Percentiles rank a stretch among this genome's conserved stretches.
Conservation (phyloP, 2,888 invertebrate genomes). For the Cremastinae sp. region DNA sequence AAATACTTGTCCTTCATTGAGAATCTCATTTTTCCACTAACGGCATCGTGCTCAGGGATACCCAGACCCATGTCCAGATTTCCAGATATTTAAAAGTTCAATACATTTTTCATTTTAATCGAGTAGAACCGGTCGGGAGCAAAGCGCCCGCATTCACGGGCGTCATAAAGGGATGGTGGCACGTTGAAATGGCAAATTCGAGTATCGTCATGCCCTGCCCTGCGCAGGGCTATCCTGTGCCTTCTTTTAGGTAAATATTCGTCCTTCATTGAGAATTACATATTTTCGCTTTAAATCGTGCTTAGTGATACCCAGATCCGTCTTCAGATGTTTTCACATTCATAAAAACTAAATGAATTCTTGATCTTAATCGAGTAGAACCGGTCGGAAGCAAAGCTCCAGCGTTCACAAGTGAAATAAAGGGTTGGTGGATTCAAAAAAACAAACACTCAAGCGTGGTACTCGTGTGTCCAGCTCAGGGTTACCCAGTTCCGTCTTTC, state of each 20-base stretch:
- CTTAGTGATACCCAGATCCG: conserved; percentile 12
- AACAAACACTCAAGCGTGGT: conserved; percentile 79
- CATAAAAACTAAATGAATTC: not conserved
- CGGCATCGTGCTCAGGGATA: too few relatives aligned
- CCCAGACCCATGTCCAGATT: too few relatives aligned
- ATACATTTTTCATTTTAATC: conserved; percentile 16
- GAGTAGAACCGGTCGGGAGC: conserved; percentile 80
- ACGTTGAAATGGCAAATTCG: conserved; percentile 64
- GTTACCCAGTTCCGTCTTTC: conserved; percentile 86
- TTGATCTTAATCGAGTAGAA: conserved; percentile 74
- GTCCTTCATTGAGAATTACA: not conserved
- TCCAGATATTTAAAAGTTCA: too few relatives aligned
- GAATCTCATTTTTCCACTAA: too few relatives aligned
- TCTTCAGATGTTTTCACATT: not conserved
- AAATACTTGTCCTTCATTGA: too few relatives aligned
- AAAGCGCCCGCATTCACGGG: conserved; percentile 81
- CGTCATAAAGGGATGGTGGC: conserved; percentile 74
- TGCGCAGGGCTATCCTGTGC: conserved; percentile 84
- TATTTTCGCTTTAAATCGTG: too few relatives aligned
- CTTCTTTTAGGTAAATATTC: conserved; percentile 77
- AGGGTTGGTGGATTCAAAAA: conserved; percentile 67
- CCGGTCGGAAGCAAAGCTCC: conserved; percentile 83
- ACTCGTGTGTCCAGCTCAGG: conserved; percentile 85
- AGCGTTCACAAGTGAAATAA: conserved; percentile 83
- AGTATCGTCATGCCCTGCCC: conserved; percentile 85